Conservation (phyloP, 2,113 vertebrate genomes). For the Cebidichthys violaceus region DNA sequence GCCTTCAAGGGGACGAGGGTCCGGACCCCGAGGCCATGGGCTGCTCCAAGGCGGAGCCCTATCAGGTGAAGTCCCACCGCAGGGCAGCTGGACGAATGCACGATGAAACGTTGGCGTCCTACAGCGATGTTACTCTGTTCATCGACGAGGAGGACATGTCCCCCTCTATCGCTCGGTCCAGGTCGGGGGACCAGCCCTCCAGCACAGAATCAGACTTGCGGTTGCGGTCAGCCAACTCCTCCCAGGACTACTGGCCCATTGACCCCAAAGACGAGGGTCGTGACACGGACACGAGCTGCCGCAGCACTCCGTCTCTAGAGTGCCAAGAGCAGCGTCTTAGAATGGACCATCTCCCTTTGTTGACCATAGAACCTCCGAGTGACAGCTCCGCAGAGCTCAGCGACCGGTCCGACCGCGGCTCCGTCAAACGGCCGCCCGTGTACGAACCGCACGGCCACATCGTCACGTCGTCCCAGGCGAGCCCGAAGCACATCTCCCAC, state of each 20-base stretch:
- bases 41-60: slow-evolving; percentile 80
- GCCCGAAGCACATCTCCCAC: slow-evolving; percentile 91
- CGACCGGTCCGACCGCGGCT: slow-evolving; percentile 90
- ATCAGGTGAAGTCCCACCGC: slow-evolving; percentile 85
- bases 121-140: slow-evolving; percentile 96
- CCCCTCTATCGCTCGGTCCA: slow-evolving; percentile 87
- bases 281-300: slow-evolving; percentile 93
- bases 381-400: slow-evolving; percentile 94
- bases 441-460: slow-evolving; percentile 86
- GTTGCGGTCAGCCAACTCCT: slow-evolving; percentile 85
- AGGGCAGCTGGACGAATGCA: slow-evolving; percentile 84
- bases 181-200: slow-evolving; percentile 87
- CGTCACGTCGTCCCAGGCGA: slow-evolving; percentile 87
- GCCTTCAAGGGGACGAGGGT: slow-evolving; percentile 90
- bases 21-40: slow-evolving; percentile 83
- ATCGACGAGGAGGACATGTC: slow-evolving; percentile 97
- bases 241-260: slow-evolving; percentile 94
- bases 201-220: slow-evolving; percentile 90
- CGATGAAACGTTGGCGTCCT: slow-evolving; percentile 93
- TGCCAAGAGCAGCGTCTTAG: slow-evolving; percentile 90
- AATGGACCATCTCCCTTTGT: slow-evolving; percentile 91
- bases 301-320: slow-evolving; percentile 92
- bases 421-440: slow-evolving; percentile 86
- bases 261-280: slow-evolving; percentile 90
- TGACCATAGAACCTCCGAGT: slow-evolving; percentile 95